Conservation (phyloP, 2,888 invertebrate species). For the Tyria jacobaeae region DNA sequence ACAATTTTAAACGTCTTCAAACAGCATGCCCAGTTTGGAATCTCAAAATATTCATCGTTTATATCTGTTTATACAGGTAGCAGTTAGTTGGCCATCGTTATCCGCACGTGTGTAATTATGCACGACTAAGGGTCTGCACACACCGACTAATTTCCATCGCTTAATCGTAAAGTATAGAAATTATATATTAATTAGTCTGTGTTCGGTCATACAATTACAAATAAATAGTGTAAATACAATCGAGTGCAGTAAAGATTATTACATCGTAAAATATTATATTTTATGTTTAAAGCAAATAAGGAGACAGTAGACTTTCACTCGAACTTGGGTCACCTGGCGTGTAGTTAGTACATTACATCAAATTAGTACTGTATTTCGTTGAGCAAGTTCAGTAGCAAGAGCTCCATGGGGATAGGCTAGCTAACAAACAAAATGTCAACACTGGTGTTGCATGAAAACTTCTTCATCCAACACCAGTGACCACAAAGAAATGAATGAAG, state of each 20-base stretch:
- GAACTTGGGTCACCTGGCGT: too few relatives aligned
- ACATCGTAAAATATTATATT: neutral
- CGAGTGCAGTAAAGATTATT: neutral
- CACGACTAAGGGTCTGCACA: constrained; percentile 6
- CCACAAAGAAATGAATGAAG: too few relatives aligned
- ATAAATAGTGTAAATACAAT: neutral
- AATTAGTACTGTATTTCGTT: too few relatives aligned
- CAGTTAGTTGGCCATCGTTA: constrained; percentile 39
- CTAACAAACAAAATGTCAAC: too few relatives aligned
- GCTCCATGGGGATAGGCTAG: too few relatives aligned
- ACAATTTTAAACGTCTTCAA: neutral
- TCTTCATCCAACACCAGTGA: too few relatives aligned
- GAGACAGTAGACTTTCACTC: neutral
- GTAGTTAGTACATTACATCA: too few relatives aligned
- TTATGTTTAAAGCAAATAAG: neutral
- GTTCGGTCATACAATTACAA: neutral
- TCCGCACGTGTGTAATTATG: constrained; percentile 39
- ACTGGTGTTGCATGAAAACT: too few relatives aligned
- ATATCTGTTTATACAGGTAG: constrained; percentile 42
- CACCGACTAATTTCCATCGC: neutral
- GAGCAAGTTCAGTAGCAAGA: too few relatives aligned
- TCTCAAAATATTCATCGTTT: constrained; percentile 42
- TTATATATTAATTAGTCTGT: neutral
- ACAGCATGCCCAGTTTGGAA: constrained; percentile 6
- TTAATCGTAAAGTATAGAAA: neutral